Conservation (phyloP, 2,888 invertebrate genomes). For the Augiades crinisus region DNA sequence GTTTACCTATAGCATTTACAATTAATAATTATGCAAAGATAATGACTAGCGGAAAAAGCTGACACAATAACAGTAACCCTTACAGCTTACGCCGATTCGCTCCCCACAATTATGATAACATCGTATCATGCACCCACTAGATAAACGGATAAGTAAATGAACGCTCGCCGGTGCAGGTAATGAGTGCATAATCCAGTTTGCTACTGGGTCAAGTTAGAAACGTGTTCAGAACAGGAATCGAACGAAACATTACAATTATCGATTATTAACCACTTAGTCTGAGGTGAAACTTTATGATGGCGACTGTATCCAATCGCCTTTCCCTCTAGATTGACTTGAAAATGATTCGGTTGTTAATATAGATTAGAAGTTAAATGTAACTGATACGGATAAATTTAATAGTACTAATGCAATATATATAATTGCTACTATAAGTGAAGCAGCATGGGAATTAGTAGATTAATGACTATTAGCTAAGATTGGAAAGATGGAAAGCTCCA, state of each 20-base stretch:
- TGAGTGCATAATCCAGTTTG: constrained; percentile 46
- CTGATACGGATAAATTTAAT: neutral
- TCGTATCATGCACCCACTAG: constrained; percentile 15
- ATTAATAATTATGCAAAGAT: neutral
- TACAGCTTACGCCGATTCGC: neutral
- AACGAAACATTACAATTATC: constrained; percentile 64
- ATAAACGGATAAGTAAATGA: constrained; percentile 22
- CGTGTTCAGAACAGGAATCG: constrained; percentile 50
- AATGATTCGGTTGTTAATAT: constrained; percentile 2
- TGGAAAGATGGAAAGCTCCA: too few species aligned
- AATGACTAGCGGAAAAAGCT: neutral
- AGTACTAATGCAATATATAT: neutral
- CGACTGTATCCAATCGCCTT: constrained; percentile 16
- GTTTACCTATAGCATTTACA: too few species aligned
- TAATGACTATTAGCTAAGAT: too few species aligned
- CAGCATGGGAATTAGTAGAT: too few species aligned
- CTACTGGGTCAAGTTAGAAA: constrained; percentile 64
- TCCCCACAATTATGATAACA: constrained; percentile 5
- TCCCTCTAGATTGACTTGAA: constrained; percentile 13
- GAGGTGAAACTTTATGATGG: constrained; percentile 53
- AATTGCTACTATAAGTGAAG: too few species aligned
- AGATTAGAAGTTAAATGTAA: constrained; percentile 2
- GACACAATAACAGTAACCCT: neutral
- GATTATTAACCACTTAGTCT: constrained; percentile 59
- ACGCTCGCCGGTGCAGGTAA: constrained; percentile 19